Conservation (phyloP, 2,113 vertebrate species). For the Acanthisitta chloris region DNA sequence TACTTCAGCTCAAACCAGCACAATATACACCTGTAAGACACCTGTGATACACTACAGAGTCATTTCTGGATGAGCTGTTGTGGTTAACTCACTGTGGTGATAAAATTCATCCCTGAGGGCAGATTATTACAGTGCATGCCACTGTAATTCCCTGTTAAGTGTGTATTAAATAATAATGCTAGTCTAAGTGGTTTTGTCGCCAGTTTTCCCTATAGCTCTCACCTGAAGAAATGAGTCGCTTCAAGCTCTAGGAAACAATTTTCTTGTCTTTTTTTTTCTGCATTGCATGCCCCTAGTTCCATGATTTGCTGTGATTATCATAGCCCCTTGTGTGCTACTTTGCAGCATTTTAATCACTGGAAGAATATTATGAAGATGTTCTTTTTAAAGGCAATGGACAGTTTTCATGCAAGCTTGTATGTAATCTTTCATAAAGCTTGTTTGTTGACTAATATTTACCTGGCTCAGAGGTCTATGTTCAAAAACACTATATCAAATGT, state of each 20-base stretch:
- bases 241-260: accelerated
- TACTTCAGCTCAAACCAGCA: too few relatives aligned
- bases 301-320: neutral
- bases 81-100: neutral
- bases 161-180: neutral
- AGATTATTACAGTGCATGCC: neutral
- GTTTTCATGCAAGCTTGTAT: neutral
- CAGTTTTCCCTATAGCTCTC: neutral
- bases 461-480: neutral
- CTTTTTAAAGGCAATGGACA: neutral
- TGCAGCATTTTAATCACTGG: neutral
- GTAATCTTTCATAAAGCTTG: neutral
- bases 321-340: neutral
- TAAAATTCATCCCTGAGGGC: neutral
- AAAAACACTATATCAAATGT: conserved; percentile 29
- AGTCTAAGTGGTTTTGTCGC: neutral
- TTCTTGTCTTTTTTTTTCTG: neutral
- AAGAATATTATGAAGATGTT: neutral
- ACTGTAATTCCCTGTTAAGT: neutral
- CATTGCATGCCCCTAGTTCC: accelerated
- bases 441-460: conserved; percentile 44
- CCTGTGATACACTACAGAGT: too few relatives aligned
- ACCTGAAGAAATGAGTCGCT: neutral
- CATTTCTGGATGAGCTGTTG: neutral
- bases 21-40: accelerated